These are phyloP conservation scores for Agapornis roseicollis DNA, from an alignment of 2,113 vertebrate species.

Conservation along the genomic window DNA sequence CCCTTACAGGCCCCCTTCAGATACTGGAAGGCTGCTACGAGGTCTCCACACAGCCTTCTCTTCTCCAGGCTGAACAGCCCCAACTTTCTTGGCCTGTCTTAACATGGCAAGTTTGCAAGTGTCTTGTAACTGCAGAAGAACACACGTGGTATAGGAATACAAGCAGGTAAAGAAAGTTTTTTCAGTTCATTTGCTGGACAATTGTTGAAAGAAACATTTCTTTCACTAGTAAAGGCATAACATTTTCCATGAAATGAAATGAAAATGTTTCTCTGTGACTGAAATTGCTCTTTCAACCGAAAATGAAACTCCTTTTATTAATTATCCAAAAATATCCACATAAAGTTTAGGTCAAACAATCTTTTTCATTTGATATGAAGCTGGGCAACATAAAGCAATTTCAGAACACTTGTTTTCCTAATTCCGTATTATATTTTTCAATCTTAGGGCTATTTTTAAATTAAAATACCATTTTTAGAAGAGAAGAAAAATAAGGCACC, in stretches of 20 bases:
- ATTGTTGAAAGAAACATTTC: neutral
- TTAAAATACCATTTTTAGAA: neutral
- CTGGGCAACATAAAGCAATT: neutral
- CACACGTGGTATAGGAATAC: neutral
- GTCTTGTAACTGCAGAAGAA: neutral
- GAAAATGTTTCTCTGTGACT: neutral
- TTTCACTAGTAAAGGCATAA: neutral
- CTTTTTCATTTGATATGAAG: neutral
- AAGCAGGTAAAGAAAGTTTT: neutral
- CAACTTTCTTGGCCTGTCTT: neutral
- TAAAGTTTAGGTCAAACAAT: neutral
- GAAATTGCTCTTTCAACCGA: neutral
- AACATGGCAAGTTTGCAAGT: neutral
- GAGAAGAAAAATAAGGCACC: neutral
- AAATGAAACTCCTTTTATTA: neutral
- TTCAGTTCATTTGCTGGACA: neutral
- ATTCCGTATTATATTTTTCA: neutral
- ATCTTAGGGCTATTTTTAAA: neutral
- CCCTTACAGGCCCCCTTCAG: neutral
- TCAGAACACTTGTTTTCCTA: neutral
- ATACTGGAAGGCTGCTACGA: neutral
- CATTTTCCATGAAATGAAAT: neutral
- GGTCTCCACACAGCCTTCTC: neutral
- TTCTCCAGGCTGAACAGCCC: neutral
- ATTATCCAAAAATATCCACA: neutral